Evolutionary conservation across 1,140 invertebrate genomes (phyloP).

Genomic region (Drosophila auraria): DNA sequence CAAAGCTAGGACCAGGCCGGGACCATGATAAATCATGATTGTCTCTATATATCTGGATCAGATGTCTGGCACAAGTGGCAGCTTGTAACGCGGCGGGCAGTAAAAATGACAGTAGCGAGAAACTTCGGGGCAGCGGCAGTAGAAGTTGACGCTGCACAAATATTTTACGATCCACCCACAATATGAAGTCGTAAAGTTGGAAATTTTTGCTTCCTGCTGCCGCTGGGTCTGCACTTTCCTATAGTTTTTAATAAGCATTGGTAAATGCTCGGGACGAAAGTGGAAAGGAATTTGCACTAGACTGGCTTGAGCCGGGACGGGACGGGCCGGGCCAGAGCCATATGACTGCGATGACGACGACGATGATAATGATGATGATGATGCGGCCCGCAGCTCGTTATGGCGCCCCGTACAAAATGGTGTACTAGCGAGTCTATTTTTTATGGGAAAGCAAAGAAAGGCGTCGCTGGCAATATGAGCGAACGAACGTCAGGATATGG

Average conservation of each 20-base stretch:
- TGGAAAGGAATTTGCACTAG: conserved; percentile 58
- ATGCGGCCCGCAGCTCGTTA: conserved; percentile 45
- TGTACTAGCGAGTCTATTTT: conserved; percentile 52
- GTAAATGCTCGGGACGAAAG: conserved; percentile 49
- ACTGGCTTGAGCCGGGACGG: conserved; percentile 15
- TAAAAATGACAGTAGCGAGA: conserved; percentile 71
- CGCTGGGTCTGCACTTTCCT: conserved; percentile 62
- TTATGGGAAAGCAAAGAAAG: conserved; percentile 62
- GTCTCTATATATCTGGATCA: conserved; percentile 28
- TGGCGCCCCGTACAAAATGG: conserved; percentile 46
- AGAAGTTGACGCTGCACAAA: conserved; percentile 73
- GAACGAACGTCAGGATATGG: conserved; percentile 27
- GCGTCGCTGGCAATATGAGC: conserved; percentile 54
- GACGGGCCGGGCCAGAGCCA: conserved; percentile 12
- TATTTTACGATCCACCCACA: conserved; percentile 80
- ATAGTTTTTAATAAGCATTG: conserved; percentile 83
- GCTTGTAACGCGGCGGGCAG: conserved; percentile 62
- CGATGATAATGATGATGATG: conserved; percentile 39
- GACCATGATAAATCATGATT: conserved; percentile 63
- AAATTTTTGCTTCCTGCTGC: conserved; percentile 80
- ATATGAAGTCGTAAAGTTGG: conserved; percentile 82
- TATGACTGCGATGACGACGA: conserved; percentile 8
- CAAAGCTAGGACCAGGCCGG: conserved; percentile 31
- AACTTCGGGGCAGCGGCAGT: conserved; percentile 11
- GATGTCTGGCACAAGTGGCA: conserved; percentile 73